phyloP scores from a whole-genome alignment of 1,140 invertebrate species.

The Yoshiicerus persimilis region DNA sequence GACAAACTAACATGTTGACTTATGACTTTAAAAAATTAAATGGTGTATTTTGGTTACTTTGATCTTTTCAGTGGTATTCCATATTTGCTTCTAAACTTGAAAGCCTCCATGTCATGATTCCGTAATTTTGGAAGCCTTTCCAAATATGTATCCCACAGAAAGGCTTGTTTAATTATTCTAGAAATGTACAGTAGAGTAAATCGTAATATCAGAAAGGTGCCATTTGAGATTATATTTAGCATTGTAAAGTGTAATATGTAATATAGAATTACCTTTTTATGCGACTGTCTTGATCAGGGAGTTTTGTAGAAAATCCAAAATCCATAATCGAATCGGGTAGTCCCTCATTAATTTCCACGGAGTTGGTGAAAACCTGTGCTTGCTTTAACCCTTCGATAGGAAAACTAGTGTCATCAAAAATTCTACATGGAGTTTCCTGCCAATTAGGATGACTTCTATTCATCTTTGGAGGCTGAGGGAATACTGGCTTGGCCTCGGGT shows the following conservation, averaged over 20 bases:
- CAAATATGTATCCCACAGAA: conserved; percentile 76
- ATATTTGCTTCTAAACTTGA: conserved; percentile 68
- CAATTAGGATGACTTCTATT: conserved; percentile 65
- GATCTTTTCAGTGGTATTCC: conserved; percentile 69
- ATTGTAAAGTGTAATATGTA: not conserved
- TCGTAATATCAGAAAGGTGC: not conserved
- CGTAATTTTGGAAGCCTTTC: conserved; percentile 71
- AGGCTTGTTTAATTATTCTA: conserved; percentile 67
- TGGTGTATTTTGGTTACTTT: conserved; percentile 63
- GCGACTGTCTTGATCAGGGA: conserved; percentile 51
- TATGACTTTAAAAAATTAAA: no score
- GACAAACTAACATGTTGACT: no score
- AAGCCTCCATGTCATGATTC: conserved; percentile 68
- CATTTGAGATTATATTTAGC: not conserved
- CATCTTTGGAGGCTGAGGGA: conserved; percentile 30
- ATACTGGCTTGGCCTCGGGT: conserved; percentile 32
- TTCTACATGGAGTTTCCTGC: conserved; percentile 63
- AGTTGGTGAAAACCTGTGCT: conserved; percentile 73
- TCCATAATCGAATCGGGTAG: conserved; percentile 62
- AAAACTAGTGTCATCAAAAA: conserved; percentile 64
- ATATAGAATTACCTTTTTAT: conserved; percentile 56
- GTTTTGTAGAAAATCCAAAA: conserved; percentile 51
- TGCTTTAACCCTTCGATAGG: conserved; percentile 70
- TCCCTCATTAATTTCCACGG: conserved; percentile 62
- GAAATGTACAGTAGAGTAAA: conserved; percentile 18